phyloP scores from a whole-genome alignment of 2,888 invertebrate genomes.

The Acrocyrtus sp. region DNA sequence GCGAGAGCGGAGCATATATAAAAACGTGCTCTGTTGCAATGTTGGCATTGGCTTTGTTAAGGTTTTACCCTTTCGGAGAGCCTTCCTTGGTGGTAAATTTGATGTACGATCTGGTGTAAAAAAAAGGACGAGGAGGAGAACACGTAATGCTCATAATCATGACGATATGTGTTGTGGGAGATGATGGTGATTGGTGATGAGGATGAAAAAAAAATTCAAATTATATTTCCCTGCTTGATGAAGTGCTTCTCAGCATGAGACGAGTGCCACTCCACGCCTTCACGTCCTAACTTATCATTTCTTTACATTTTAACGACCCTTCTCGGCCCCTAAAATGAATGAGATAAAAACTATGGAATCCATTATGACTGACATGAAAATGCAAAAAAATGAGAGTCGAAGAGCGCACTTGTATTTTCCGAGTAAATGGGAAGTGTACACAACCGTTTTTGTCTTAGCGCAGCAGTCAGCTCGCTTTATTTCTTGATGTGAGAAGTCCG shows the following conservation, averaged over 20 bases:
- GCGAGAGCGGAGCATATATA: too few species aligned
- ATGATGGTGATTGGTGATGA: constrained; percentile 17
- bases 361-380: constrained; percentile 30
- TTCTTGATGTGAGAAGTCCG: too few species aligned
- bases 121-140: background rate
- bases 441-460: background rate
- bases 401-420: too few species aligned
- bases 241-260: constrained; percentile 48
- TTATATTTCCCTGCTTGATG: constrained; percentile 50
- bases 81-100: constrained; percentile 41
- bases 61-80: too few species aligned
- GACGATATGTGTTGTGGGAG: constrained; percentile 2
- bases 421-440: background rate
- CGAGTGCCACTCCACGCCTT: constrained; percentile 49
- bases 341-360: constrained; percentile 27
- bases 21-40: background rate
- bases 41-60: too few species aligned
- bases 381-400: background rate
- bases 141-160: constrained; percentile 7
- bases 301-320: constrained; percentile 16
- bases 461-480: too few species aligned
- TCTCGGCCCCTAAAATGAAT: background rate
- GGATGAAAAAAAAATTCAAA: constrained; percentile 41
- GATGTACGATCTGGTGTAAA: constrained; percentile 12
- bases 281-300: constrained; percentile 40